These are phyloP conservation scores for Mormyrus lacerda DNA, from an alignment of 2,113 vertebrate species.

Conservation along the genomic window DNA sequence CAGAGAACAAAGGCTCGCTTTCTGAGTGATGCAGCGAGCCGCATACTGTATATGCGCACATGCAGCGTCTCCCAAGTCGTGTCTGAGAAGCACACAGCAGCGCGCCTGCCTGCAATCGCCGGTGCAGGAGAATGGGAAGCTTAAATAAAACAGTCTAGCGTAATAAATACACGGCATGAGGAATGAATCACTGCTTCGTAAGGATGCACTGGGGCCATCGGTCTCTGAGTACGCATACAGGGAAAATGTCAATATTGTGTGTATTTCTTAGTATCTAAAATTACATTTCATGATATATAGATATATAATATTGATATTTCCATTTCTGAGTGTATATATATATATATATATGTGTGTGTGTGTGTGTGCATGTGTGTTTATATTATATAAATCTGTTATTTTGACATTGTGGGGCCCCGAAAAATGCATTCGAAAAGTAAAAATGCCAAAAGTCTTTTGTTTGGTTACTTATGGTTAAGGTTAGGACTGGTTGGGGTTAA, in stretches of 20 bases:
- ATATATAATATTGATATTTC: not conserved
- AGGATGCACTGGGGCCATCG: not conserved
- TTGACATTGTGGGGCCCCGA: too few species aligned
- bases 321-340: not conserved
- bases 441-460: too few species aligned
- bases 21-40: not conserved
- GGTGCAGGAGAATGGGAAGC: not conserved
- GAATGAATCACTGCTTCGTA: not conserved
- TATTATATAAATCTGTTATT: too few species aligned
- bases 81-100: not conserved
- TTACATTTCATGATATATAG: not conserved
- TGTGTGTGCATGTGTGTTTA: too few species aligned
- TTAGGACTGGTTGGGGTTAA: too few species aligned
- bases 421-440: too few species aligned
- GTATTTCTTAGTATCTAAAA: constrained; percentile 1
- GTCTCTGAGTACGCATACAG: not conserved
- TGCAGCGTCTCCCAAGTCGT: too few species aligned
- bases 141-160: not conserved
- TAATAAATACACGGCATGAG: not conserved
- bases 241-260: not conserved
- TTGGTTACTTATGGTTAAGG: too few species aligned
- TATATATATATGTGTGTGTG: too few species aligned
- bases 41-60: not conserved
- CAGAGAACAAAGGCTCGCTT: not conserved
- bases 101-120: not conserved